Percentiles rank a stretch among this genome's conserved stretches.
phyloP scores from a whole-genome alignment of 2,113 vertebrate species.

The Myiopsitta monachus region DNA sequence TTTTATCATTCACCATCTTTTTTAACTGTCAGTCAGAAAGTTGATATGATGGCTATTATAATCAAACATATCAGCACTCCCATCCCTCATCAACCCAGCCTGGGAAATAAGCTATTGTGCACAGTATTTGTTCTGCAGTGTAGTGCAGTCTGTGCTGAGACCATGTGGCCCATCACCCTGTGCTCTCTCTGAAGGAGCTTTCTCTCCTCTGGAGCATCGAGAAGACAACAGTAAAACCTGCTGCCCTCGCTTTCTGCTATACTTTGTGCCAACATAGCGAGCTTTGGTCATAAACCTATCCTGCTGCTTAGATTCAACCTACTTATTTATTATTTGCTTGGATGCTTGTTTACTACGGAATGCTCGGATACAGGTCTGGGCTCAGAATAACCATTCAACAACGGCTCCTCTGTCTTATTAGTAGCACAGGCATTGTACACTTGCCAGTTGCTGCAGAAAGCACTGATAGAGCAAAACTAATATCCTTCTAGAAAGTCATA shows the following conservation, averaged over 20 bases:
- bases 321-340: not conserved
- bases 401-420: rapidly evolving
- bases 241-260: not conserved
- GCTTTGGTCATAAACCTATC: not conserved
- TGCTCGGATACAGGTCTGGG: rapidly evolving
- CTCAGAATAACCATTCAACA: not conserved
- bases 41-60: not conserved
- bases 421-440: rapidly evolving
- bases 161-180: rapidly evolving
- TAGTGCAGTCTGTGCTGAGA: no score
- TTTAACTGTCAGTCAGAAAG: not conserved
- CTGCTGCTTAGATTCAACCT: not conserved
- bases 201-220: not conserved
- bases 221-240: not conserved
- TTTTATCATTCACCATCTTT: not conserved
- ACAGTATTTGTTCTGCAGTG: rapidly evolving
- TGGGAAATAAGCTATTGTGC: not conserved
- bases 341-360: not conserved
- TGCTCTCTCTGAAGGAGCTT: rapidly evolving
- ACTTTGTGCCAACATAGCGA: not conserved
- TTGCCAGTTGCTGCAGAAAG: not conserved
- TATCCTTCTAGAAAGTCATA: not conserved
- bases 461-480: no score
- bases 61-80: not conserved
- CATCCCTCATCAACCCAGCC: not conserved